Base-by-base conservation (phyloP, 2,888 invertebrate species). In the Tiphia femorata region DNA sequence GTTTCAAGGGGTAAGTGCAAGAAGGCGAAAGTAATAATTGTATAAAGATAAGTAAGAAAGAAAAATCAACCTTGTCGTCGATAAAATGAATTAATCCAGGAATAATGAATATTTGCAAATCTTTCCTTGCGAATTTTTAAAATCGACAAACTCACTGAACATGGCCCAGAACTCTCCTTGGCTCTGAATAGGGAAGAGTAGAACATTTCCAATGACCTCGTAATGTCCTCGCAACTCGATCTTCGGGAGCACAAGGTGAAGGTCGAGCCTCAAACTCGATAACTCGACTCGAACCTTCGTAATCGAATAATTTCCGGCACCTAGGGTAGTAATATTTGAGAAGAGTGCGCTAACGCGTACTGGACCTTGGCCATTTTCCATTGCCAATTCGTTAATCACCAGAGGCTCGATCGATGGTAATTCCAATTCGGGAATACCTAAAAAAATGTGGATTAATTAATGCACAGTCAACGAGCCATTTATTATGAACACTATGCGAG, bases 121-220 rank as follows among this genome's bases (percentile, higher is more conserved):
- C n/a, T n/a, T n/a, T n/a, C n/a, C 5, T n/a, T 6, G 1, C 10
- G 1, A n/a, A 19, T 19, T 40, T 20, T 25, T 42, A 8, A 2
- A 12, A 14, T 14, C n/a, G 37, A 37, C 37, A n/a, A n/a, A 85
- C 88, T 89, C 84, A 92, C 93, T 87, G 74, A 93, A 92, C 46
- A 90, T 87, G 8, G 92, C 92, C 92, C 92, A 92, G 81, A 93
- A 94, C 72, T 93, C 90, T 17, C 93, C 93, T 72, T 90, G 89
- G 3, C 92, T 92, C 59, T 92, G 86, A 12, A 94, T 92, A 0
- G 93, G 93, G 77, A 93, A 91, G 14, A 93, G 85, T 14, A 94
- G 84, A 25, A 93, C 91, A 73, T 92, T 92, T 16, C 93, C 93
- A 1, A 87, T 88, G 0, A 93, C 91, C 73, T 93, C 92, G 79